These are phyloP conservation scores for Hylaeus volcanicus DNA, from an alignment of 1,140 invertebrate genomes.

Conservation along the genomic window DNA sequence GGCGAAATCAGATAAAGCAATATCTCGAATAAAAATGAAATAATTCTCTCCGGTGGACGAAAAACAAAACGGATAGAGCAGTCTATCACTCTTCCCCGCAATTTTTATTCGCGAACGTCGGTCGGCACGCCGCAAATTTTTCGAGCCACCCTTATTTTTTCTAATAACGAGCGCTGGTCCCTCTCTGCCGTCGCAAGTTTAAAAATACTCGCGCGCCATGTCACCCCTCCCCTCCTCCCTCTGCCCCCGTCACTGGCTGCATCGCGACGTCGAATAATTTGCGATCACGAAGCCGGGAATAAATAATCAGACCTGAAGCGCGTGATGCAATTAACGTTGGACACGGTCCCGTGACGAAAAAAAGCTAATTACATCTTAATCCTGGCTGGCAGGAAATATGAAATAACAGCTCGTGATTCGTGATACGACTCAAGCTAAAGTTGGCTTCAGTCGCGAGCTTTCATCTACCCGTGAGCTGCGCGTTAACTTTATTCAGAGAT, in stretches of 20 bases:
- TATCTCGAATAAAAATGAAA: neutral
- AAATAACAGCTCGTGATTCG: slow-evolving; percentile 25
- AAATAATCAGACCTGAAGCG: slow-evolving; percentile 3
- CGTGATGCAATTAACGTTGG: slow-evolving; percentile 18
- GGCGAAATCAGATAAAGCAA: too few relatives aligned
- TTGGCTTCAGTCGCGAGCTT: too few relatives aligned
- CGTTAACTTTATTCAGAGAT: too few relatives aligned
- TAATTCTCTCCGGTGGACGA: neutral
- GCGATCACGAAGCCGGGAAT: slow-evolving; percentile 1
- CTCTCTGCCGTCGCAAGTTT: slow-evolving; percentile 1
- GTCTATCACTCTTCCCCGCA: neutral
- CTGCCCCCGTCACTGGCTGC: neutral
- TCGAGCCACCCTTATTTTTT: slow-evolving; percentile 4
- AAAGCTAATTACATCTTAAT: neutral
- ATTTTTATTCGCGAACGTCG: neutral
- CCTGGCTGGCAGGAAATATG: neutral
- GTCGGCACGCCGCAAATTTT: neutral
- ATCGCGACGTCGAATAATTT: slow-evolving; percentile 30
- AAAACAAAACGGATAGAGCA: neutral
- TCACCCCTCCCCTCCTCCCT: too few relatives aligned
- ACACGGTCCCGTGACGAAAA: neutral
- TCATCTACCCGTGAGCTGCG: too few relatives aligned
- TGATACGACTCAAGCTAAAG: slow-evolving; percentile 28
- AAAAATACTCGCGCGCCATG: slow-evolving; percentile 11
- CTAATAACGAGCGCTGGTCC: slow-evolving; percentile 14